These are phyloP conservation scores for roundworm (Caenorhabditis elegans) DNA, from an alignment of 1,140 invertebrate species.

Conservation along the genomic window DNA sequence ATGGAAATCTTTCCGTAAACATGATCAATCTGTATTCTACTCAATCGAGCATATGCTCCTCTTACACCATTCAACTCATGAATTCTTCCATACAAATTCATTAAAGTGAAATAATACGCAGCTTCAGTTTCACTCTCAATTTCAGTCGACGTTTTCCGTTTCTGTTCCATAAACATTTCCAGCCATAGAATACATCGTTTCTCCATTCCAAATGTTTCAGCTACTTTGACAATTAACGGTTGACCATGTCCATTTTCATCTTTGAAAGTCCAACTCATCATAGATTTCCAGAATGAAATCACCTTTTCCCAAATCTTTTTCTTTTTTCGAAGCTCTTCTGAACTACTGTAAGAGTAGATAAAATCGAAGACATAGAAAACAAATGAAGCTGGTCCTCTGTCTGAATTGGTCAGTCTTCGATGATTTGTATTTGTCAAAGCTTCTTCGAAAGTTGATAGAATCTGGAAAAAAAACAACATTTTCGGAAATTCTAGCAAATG, in stretches of 20 bases:
- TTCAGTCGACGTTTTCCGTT: not conserved
- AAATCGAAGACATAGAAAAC: constrained; percentile 6
- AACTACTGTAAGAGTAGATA: not conserved
- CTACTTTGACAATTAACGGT: not conserved
- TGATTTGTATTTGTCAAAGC: not conserved
- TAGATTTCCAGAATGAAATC: not conserved
- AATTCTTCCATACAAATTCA: constrained; percentile 1
- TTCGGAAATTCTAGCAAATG: too few species aligned
- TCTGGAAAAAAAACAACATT: not conserved
- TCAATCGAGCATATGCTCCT: not conserved
- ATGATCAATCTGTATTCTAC: not conserved
- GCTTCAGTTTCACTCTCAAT: not conserved
- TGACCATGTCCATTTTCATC: not conserved
- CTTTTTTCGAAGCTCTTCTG: not conserved
- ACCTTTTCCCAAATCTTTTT: not conserved
- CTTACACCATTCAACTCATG: not conserved
- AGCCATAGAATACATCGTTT: constrained; percentile 8
- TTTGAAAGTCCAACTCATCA: not conserved
- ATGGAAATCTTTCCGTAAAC: not conserved
- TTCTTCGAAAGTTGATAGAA: not conserved
- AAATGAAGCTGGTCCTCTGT: not conserved
- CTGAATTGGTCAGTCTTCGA: not conserved
- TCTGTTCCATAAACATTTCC: not conserved
- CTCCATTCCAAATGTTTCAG: not conserved
- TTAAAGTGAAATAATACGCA: not conserved